Evolutionary conservation across 2,113 vertebrate species (phyloP).

Genomic region (Agelaius tricolor): DNA sequence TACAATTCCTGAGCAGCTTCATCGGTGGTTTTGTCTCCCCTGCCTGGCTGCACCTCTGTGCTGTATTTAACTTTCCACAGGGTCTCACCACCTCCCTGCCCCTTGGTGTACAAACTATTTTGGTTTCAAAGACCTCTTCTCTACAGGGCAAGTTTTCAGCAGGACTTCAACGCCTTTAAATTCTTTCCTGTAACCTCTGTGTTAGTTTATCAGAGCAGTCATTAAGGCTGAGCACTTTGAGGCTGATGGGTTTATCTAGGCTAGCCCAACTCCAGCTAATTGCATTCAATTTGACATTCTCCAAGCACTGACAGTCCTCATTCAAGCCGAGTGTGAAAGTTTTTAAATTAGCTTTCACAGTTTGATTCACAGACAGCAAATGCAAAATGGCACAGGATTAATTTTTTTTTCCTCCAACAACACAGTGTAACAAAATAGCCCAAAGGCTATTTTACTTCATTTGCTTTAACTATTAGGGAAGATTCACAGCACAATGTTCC

Average conservation of each 20-base stretch:
- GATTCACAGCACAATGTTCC: conserved; percentile 50
- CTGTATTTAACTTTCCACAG: not conserved
- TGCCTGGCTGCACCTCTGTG: not conserved
- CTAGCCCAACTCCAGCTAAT: conserved; percentile 64
- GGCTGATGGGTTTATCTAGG: conserved; percentile 66
- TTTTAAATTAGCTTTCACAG: conserved; percentile 82
- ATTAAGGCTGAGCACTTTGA: conserved; percentile 23
- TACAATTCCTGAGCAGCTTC: not conserved
- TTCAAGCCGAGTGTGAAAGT: conserved; percentile 81
- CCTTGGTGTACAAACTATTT: not conserved
- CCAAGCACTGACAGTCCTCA: conserved; percentile 73
- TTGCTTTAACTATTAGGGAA: conserved; percentile 69
- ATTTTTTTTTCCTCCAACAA: conserved; percentile 61
- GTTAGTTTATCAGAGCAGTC: conserved; percentile 53
- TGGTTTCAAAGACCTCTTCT: not conserved
- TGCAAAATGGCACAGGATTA: conserved; percentile 76
- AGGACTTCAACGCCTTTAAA: not conserved
- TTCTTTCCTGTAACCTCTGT: conserved; percentile 29
- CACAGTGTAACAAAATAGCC: conserved; percentile 67
- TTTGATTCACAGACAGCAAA: conserved; percentile 81
- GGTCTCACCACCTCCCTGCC: not conserved
- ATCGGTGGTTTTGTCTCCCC: not conserved
- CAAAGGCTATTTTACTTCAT: conserved; percentile 75
- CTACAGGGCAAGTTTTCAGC: not conserved
- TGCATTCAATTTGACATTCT: conserved; percentile 74